phyloP scores from a whole-genome alignment of 2,113 vertebrate species.

The Cavia porcellus region DNA sequence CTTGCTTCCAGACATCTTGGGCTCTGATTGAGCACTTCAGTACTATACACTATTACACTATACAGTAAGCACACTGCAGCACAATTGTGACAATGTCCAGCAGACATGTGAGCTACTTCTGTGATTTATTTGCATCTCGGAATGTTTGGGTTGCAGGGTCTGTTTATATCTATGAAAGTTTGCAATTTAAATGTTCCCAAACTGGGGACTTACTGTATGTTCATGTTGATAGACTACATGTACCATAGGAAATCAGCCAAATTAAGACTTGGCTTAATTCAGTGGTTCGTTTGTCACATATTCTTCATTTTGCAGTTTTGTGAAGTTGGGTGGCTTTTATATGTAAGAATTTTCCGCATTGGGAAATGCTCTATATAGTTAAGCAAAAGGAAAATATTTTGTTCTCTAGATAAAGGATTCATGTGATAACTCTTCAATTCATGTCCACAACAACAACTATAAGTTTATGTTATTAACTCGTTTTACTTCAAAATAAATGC shows the following conservation, averaged over 20 bases:
- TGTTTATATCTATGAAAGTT: neutral
- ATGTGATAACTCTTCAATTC: neutral
- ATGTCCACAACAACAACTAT: neutral
- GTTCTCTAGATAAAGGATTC: slow-evolving; percentile 23
- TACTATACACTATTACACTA: neutral
- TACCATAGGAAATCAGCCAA: slow-evolving; percentile 51
- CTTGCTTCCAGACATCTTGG: neutral
- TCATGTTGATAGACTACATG: neutral
- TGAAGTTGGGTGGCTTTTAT: slow-evolving; percentile 42
- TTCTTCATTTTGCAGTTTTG: slow-evolving; percentile 60
- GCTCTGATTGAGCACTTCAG: neutral
- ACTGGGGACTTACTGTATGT: neutral
- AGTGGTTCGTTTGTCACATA: slow-evolving; percentile 11
- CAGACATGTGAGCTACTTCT: neutral
- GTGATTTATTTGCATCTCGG: neutral
- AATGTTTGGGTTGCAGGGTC: neutral
- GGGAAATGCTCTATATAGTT: slow-evolving; percentile 37
- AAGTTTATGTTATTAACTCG: slow-evolving; percentile 16
- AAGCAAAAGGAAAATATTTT: slow-evolving; percentile 31
- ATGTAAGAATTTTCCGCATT: slow-evolving; percentile 40
- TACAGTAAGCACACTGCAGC: neutral
- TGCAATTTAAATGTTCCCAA: neutral
- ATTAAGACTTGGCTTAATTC: slow-evolving; percentile 48
- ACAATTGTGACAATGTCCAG: neutral
- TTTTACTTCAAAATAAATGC: slow-evolving; percentile 55